phyloP scores from a whole-genome alignment of 2,113 vertebrate species.

The Reinhardtius hippoglossoides region DNA sequence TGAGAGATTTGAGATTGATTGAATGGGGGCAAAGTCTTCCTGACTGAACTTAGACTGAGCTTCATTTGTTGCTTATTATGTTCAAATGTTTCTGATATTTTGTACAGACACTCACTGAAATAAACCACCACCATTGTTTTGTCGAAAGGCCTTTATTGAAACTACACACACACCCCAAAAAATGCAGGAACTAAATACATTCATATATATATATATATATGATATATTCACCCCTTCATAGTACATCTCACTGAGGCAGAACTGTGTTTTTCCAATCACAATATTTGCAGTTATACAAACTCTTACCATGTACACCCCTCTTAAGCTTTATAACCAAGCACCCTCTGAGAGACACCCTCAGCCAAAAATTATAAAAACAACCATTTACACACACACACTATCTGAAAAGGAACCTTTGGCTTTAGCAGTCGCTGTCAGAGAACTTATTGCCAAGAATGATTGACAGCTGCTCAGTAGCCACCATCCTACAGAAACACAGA shows the following conservation, averaged over 20 bases:
- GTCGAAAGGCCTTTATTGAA: constrained; percentile 79
- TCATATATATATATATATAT: constrained; percentile 47
- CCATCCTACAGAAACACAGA: not conserved
- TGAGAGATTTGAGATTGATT: no score
- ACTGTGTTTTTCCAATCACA: constrained; percentile 24
- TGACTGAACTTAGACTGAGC: not conserved
- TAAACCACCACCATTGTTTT: not conserved
- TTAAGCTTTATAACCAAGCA: not conserved
- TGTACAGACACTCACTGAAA: not conserved
- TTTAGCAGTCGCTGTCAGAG: constrained; percentile 28
- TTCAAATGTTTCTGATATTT: no score
- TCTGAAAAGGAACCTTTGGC: constrained; percentile 56
- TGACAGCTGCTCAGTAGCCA: constrained; percentile 9
- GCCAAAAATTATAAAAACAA: not conserved
- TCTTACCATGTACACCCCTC: not conserved
- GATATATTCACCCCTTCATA: constrained; percentile 43
- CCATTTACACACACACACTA: not conserved
- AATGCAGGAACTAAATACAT: constrained; percentile 54
- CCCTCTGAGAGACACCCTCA: not conserved
- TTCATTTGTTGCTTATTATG: no score
- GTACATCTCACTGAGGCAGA: constrained; percentile 51
- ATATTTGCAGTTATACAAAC: constrained; percentile 16
- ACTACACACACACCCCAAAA: constrained; percentile 55
- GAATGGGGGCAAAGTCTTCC: no score
- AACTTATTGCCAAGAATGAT: constrained; percentile 60